phyloP scores from a whole-genome alignment of 1,140 invertebrate genomes.

The Bombus fervidus region DNA sequence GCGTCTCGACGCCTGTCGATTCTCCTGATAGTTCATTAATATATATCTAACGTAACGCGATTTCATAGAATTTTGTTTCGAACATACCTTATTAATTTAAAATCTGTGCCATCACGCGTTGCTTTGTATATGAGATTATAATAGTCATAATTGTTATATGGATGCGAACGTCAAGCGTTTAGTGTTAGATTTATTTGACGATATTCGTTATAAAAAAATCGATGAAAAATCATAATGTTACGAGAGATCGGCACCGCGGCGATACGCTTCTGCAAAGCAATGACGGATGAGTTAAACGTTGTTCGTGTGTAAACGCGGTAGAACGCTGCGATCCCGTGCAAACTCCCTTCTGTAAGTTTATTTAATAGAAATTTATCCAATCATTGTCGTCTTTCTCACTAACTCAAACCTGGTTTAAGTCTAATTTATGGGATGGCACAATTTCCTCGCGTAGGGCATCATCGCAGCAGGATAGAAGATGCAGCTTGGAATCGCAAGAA shows the following conservation, averaged over 20 bases:
- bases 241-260: not conserved
- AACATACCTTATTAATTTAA: too few species aligned
- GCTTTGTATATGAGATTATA: not conserved
- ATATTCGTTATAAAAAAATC: not conserved
- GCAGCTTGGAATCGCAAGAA: not conserved
- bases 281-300: conserved; percentile 1
- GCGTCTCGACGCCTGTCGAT: too few species aligned
- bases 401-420: not conserved
- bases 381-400: not conserved
- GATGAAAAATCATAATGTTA: too few species aligned
- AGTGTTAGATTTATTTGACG: not conserved
- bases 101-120: too few species aligned
- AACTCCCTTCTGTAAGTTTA: not conserved
- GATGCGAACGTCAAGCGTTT: not conserved
- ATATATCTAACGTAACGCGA: too few species aligned
- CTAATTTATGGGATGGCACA: not conserved
- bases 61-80: too few species aligned
- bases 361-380: conserved; percentile 25
- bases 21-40: too few species aligned
- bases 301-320: not conserved
- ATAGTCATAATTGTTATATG: not conserved
- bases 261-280: not conserved
- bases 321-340: not conserved
- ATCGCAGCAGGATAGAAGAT: not conserved
- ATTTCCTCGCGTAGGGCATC: not conserved